Percentiles rank a stretch among this genome's conserved stretches.
phyloP scores from a whole-genome alignment of 2,113 vertebrate species.

The Cisticola juncidis region DNA sequence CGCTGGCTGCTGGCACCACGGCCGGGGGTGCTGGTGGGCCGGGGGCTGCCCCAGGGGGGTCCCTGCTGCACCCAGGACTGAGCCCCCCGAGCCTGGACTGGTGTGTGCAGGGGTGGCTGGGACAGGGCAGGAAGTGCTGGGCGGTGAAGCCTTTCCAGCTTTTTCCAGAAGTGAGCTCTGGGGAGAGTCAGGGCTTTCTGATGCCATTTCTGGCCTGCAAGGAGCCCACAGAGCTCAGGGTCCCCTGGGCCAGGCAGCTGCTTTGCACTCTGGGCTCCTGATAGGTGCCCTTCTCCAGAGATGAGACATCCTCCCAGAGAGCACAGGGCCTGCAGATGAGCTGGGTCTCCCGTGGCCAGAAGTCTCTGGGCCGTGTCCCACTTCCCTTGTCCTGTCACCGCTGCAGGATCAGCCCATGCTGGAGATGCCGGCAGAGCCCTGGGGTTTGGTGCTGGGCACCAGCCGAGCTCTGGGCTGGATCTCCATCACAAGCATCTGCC shows the following conservation, averaged over 20 bases:
- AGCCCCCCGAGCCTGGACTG: background rate
- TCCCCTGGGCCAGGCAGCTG: background rate
- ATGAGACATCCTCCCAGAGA: no score
- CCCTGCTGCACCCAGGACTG: fast-evolving
- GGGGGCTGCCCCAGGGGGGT: background rate
- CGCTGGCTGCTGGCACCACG: background rate
- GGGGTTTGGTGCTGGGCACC: background rate
- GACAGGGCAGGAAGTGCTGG: background rate
- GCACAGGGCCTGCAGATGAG: background rate
- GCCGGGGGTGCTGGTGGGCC: background rate
- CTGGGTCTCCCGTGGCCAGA: background rate
- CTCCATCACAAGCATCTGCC: fast-evolving
- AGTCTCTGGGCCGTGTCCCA: background rate
- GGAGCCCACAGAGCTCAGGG: background rate
- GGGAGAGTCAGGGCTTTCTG: background rate
- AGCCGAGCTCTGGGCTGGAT: background rate
- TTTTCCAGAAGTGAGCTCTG: background rate
- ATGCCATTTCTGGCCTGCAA: background rate
- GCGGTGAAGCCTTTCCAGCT: fast-evolving
- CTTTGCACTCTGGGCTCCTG: background rate
- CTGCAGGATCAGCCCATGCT: fast-evolving
- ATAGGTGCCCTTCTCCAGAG: background rate
- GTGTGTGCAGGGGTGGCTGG: fast-evolving
- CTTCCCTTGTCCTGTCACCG: background rate
- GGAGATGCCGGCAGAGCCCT: fast-evolving